Base-by-base conservation (phyloP, 35 echinoderm and acorn worm genomes). In the Lytechinus pictus region DNA sequence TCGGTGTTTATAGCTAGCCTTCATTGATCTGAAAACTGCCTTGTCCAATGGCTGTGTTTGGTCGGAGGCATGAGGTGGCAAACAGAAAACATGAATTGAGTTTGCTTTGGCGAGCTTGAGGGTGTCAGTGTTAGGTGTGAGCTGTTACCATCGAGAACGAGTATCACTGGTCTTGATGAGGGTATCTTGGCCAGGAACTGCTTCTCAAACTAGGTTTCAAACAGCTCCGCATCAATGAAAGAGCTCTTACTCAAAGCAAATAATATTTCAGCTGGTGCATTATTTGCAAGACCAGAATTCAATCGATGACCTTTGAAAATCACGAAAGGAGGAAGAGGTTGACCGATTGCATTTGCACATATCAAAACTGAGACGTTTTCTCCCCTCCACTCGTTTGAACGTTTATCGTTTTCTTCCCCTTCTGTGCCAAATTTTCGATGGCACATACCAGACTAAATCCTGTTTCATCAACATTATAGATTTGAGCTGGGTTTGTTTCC, bases 11-110 rank as follows among this genome's bases (percentile, higher is more conserved):
- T 97, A 97, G 14, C 52, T 94, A 27, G 79, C 87, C 87, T 96
- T 97, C 95, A 97, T 86, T 13, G 95, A 91, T 86, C 87, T 92
- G 95, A 96, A 44, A 1, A 97, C 97, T 19, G 86, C 9, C 60
- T 96, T 96, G 93, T 97, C 97, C 56, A 97, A 61, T 29, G 97
- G 97, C 33, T 97, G 97, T 27, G 95, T 94, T 53, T 96, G 95
- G 88, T 97, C 96, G 13, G 95, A 96, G 27, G 95, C 96, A 72
- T 95, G 97, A 10, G 97, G 53, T 60, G 97, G 95, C 27, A 95
- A 16, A 56, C 95, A 96, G 55, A 89, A 92, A 52, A 97, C 94
- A 53, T 96, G 93, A 52, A 96, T 72, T n/a, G 54, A 44, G 95
- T 96, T 96, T 52, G 86, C 86, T 54, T 60, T 29, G 12, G 97